phyloP scores from a whole-genome alignment of 2,113 vertebrate species.

The Cygnus atratus region DNA sequence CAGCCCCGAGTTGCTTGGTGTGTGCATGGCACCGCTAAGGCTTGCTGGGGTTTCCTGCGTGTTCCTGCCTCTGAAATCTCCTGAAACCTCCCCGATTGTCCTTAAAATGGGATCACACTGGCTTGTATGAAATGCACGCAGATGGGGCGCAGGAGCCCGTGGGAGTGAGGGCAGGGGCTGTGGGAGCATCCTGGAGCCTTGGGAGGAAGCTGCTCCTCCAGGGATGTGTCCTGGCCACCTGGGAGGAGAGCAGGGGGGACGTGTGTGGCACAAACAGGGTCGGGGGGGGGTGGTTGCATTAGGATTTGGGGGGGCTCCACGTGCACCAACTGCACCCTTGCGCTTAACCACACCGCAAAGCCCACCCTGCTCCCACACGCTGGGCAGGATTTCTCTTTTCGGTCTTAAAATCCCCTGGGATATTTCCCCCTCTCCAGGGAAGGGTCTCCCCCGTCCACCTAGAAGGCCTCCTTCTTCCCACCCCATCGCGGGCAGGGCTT shows the following conservation, averaged over 20 bases:
- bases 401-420: neutral
- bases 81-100: neutral
- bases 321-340: too few species aligned
- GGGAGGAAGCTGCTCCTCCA: neutral
- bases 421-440: neutral
- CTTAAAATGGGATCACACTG: neutral
- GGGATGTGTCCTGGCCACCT: too few species aligned
- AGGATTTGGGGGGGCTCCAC: neutral
- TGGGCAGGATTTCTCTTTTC: neutral
- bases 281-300: neutral
- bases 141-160: too few species aligned
- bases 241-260: neutral
- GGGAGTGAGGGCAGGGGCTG: neutral
- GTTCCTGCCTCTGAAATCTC: neutral
- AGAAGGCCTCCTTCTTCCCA: neutral
- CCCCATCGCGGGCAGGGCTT: rapidly evolving
- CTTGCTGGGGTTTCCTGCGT: neutral
- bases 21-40: neutral
- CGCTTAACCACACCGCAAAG: too few species aligned
- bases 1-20: neutral
- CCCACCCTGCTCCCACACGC: too few species aligned
- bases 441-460: neutral
- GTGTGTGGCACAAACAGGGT: neutral
- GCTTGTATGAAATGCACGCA: too few species aligned
- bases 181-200: neutral